Conservation (phyloP, 2,888 invertebrate genomes). For the Timandra comae region DNA sequence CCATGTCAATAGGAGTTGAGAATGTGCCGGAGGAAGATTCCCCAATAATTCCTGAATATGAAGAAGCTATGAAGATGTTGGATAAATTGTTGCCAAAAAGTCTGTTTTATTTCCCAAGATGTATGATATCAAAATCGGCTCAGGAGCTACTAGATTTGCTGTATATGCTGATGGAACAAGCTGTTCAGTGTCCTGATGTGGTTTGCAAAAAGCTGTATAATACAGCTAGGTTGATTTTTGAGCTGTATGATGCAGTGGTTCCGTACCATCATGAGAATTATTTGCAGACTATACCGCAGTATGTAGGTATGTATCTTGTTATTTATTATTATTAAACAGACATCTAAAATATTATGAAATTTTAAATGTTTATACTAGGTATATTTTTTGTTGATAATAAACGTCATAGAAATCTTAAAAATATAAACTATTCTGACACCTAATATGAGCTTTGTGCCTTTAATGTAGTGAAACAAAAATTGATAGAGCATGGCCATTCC, state of each 20-base stretch:
- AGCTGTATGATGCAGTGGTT: constrained; percentile 85
- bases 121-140: constrained; percentile 78
- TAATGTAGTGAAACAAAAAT: too few species aligned
- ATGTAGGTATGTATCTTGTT: constrained; percentile 78
- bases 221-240: constrained; percentile 84
- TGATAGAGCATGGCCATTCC: too few species aligned
- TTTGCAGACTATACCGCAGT: constrained; percentile 90
- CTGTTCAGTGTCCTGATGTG: constrained; percentile 76
- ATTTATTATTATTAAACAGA: background rate
- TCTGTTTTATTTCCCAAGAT: constrained; percentile 70
- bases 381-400: too few species aligned
- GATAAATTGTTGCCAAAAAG: constrained; percentile 61
- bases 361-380: too few species aligned
- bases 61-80: constrained; percentile 57
- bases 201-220: constrained; percentile 81
- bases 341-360: too few species aligned
- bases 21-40: constrained; percentile 38
- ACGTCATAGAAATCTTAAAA: too few species aligned
- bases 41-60: constrained; percentile 13
- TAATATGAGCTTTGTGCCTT: too few species aligned
- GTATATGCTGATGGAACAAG: constrained; percentile 81
- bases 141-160: constrained; percentile 80
- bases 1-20: constrained; percentile 76
- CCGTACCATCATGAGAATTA: constrained; percentile 88
- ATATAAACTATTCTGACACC: too few species aligned